Conservation (phyloP, 2,797 vertebrate genomes). For the Prionace glauca region DNA sequence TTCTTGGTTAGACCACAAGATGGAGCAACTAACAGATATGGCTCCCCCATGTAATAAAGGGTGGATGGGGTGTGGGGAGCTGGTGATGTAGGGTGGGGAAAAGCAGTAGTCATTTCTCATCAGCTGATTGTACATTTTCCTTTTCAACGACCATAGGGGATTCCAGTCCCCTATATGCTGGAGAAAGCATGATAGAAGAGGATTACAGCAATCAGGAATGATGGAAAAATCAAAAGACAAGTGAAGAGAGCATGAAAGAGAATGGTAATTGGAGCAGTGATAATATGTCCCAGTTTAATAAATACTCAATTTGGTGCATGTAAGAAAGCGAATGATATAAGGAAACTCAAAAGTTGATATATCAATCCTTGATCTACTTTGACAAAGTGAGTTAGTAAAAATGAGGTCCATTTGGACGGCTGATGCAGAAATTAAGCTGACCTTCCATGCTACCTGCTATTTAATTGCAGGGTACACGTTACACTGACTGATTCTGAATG, state of each 20-base stretch:
- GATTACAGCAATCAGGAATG: conserved; percentile 14
- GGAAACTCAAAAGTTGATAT: conserved; percentile 15
- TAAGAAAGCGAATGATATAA: not conserved
- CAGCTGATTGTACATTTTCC: not conserved
- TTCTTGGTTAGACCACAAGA: conserved; percentile 28
- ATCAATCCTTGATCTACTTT: not conserved
- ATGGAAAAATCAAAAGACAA: not conserved
- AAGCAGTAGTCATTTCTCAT: not conserved
- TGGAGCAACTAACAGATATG: not conserved
- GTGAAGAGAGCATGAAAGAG: not conserved
- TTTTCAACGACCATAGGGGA: not conserved
- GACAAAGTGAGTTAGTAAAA: not conserved
- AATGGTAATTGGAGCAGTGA: not conserved
- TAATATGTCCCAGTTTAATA: conserved; percentile 13
- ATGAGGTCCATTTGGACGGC: not conserved
- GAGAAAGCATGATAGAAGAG: not conserved
- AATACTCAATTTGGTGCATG: not conserved
- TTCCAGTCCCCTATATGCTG: not conserved
- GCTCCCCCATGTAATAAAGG: not conserved
- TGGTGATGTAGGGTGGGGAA: not conserved
- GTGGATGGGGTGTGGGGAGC: not conserved
- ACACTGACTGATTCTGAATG: not conserved
- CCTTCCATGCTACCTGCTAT: not conserved
- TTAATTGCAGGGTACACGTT: conserved; percentile 6
- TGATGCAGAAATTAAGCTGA: not conserved